Conservation (phyloP, 2,113 vertebrate genomes). For the Crotophaga sulcirostris region DNA sequence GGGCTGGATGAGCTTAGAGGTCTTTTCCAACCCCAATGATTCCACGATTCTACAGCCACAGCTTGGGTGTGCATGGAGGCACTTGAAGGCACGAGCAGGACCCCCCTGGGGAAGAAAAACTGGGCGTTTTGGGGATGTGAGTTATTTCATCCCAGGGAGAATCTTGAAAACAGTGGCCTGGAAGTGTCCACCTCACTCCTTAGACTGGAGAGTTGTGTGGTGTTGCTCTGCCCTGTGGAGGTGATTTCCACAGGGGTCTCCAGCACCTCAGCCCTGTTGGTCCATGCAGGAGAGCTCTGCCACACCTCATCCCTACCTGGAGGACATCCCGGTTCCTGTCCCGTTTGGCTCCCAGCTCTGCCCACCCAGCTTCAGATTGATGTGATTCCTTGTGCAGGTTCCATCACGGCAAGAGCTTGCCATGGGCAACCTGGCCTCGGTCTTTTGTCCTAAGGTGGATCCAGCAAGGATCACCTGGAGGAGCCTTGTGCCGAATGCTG, state of each 20-base stretch:
- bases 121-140: fast-evolving
- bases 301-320: background rate
- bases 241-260: background rate
- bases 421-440: background rate
- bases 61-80: background rate
- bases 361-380: background rate
- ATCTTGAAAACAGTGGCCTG: background rate
- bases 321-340: background rate
- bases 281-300: background rate
- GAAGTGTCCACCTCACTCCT: fast-evolving
- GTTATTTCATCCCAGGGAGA: background rate
- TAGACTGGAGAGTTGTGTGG: fast-evolving
- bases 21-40: no score
- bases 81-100: fast-evolving
- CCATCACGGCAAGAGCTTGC: background rate
- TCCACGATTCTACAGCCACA: no score
- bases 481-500: background rate
- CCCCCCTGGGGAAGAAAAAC: background rate
- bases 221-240: no score
- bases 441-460: no score
- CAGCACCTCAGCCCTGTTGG: background rate
- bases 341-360: background rate
- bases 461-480: fast-evolving
- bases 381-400: no score
- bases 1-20: no score